Evolutionary conservation across 2,797 vertebrate species (phyloP).

Genomic region (Siniperca scherzeri): DNA sequence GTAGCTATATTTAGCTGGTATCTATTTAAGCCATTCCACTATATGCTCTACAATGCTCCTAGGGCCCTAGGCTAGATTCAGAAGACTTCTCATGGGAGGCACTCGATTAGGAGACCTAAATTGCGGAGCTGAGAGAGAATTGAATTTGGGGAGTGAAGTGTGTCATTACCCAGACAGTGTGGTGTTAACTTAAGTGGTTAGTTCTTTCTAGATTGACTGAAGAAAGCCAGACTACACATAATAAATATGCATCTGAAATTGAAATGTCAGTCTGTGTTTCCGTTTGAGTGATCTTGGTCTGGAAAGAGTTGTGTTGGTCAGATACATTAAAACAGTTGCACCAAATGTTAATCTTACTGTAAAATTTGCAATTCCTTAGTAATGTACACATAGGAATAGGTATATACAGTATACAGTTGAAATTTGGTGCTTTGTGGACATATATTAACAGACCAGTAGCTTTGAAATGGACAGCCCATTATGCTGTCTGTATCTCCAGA

Average conservation of each 20-base stretch:
- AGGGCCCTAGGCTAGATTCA: slow-evolving; percentile 82
- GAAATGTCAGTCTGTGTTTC: slow-evolving; percentile 33
- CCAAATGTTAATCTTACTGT: not conserved
- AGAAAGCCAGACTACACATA: slow-evolving; percentile 24
- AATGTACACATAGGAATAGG: not conserved
- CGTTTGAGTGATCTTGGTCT: not conserved
- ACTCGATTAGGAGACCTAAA: slow-evolving; percentile 87
- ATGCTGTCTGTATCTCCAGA: slow-evolving; percentile 49
- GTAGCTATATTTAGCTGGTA: slow-evolving; percentile 84
- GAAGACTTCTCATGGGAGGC: slow-evolving; percentile 80
- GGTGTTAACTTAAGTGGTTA: slow-evolving; percentile 47
- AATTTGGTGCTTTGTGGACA: not conserved
- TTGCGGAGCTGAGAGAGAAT: slow-evolving; percentile 76
- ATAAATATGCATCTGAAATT: slow-evolving; percentile 28
- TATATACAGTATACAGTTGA: not conserved
- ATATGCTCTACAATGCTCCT: slow-evolving; percentile 83
- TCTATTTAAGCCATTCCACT: slow-evolving; percentile 84
- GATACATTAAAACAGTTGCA: not conserved
- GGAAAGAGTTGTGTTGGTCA: not conserved
- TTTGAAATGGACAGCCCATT: slow-evolving; percentile 53
- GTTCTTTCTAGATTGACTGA: slow-evolving; percentile 38
- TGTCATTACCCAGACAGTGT: slow-evolving; percentile 74
- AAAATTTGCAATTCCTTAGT: not conserved
- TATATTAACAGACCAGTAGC: slow-evolving; percentile 22
- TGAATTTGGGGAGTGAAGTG: slow-evolving; percentile 82